phyloP scores from a whole-genome alignment of 1,140 invertebrate species.

The Atta texana region DNA sequence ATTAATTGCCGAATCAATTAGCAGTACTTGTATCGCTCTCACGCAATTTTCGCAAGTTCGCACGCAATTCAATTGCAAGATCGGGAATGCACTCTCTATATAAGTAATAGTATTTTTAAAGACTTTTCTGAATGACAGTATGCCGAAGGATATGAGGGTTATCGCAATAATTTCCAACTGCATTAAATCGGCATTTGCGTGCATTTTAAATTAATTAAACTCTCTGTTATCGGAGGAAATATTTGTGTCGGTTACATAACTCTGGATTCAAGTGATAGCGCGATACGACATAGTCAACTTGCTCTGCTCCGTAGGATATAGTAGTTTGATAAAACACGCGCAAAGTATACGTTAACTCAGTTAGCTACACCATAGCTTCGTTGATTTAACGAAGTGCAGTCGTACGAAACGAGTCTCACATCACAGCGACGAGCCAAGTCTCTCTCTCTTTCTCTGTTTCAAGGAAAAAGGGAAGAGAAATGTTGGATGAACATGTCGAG shows the following conservation, averaged over 20 bases:
- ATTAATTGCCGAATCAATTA: constrained; percentile 53
- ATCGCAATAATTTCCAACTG: background rate
- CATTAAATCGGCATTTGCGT: background rate
- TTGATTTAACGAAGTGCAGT: constrained; percentile 41
- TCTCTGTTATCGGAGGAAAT: constrained; percentile 33
- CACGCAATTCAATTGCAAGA: constrained; percentile 14
- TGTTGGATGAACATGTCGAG: constrained; percentile 22
- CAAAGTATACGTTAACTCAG: constrained; percentile 49
- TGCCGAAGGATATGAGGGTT: background rate
- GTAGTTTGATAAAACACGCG: constrained; percentile 46
- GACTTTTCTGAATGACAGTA: background rate
- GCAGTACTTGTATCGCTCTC: background rate
- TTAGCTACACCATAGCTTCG: constrained; percentile 34
- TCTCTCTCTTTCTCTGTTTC: background rate
- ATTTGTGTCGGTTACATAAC: constrained; percentile 17
- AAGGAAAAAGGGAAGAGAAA: constrained; percentile 3
- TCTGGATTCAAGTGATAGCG: constrained; percentile 9
- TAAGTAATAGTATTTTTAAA: background rate
- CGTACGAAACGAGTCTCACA: constrained; percentile 51
- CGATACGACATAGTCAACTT: constrained; percentile 13
- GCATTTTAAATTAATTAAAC: constrained; percentile 28
- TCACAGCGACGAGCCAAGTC: constrained; percentile 36
- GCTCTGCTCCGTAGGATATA: background rate
- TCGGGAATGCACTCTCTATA: background rate
- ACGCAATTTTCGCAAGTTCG: background rate